Percentiles rank a stretch among this genome's conserved stretches.
These are phyloP conservation scores for Octodonta nipae DNA, from an alignment of 2,888 invertebrate genomes.

Conservation along the genomic window DNA sequence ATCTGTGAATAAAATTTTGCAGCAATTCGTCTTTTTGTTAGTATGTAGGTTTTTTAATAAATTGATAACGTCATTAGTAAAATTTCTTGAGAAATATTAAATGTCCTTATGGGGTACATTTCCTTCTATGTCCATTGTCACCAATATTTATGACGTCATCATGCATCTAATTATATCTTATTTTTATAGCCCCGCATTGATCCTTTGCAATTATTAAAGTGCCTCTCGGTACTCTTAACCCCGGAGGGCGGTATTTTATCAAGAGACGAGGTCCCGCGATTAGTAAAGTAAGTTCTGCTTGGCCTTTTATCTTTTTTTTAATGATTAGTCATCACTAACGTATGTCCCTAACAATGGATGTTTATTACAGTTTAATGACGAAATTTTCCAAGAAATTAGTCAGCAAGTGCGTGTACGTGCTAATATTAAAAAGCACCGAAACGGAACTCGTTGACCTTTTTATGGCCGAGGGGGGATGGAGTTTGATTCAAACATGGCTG, in stretches of 20 bases:
- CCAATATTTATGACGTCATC: slow-evolving; percentile 15
- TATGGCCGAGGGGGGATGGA: slow-evolving; percentile 86
- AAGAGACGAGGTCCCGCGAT: slow-evolving; percentile 71
- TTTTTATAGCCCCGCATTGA: slow-evolving; percentile 77
- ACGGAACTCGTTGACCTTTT: slow-evolving; percentile 73
- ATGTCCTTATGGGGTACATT: too few relatives aligned
- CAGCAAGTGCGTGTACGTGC: slow-evolving; percentile 87
- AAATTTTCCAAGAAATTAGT: slow-evolving; percentile 91
- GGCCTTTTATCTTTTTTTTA: too few relatives aligned
- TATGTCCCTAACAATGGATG: neutral
- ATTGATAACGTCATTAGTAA: too few relatives aligned
- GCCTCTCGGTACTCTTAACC: slow-evolving; percentile 72
- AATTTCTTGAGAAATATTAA: too few relatives aligned
- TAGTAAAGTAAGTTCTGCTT: slow-evolving; percentile 67
- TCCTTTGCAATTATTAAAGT: slow-evolving; percentile 75
- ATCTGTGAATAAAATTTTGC: slow-evolving; percentile 8
- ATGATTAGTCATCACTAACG: neutral
- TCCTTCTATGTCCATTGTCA: neutral
- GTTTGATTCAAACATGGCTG: slow-evolving; percentile 78
- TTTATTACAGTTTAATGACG: slow-evolving; percentile 67
- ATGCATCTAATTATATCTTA: slow-evolving; percentile 5
- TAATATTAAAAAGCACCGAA: slow-evolving; percentile 78
- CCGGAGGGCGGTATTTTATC: slow-evolving; percentile 79
- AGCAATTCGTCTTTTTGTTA: slow-evolving; percentile 8
- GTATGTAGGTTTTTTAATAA: slow-evolving; percentile 4